phyloP scores from a whole-genome alignment of 2,888 invertebrate genomes.

The Ennomos quercinarius region DNA sequence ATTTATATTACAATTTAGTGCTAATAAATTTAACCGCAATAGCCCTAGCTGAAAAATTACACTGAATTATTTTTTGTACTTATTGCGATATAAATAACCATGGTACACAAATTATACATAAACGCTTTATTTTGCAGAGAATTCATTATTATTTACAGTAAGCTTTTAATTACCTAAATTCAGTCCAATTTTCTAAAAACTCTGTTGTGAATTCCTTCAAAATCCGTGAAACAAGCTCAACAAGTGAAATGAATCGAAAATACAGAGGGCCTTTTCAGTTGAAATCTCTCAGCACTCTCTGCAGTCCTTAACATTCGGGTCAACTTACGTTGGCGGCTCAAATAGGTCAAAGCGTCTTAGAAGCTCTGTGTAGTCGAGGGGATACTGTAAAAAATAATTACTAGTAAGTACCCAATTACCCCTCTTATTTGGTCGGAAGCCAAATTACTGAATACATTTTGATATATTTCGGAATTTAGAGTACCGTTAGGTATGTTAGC shows the following conservation, averaged over 20 bases:
- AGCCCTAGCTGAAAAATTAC: conserved; percentile 1
- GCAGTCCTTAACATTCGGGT: conserved; percentile 20
- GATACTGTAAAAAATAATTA: conserved; percentile 12
- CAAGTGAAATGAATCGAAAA: conserved; percentile 26
- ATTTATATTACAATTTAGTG: conserved; percentile 2
- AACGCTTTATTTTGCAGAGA: too few species aligned
- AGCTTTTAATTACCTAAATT: too few species aligned
- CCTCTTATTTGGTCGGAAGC: neutral
- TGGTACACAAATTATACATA: too few species aligned
- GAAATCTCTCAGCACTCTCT: conserved; percentile 8
- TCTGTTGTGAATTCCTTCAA: neutral
- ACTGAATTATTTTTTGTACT: too few species aligned
- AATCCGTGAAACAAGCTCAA: conserved; percentile 10
- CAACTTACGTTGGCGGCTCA: conserved; percentile 23
- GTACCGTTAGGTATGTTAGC: too few species aligned
- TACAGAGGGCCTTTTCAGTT: conserved; percentile 17
- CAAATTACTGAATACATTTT: too few species aligned
- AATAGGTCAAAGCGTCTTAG: conserved; percentile 36
- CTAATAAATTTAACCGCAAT: neutral
- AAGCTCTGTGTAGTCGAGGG: conserved; percentile 11
- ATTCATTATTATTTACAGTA: too few species aligned
- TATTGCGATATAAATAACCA: too few species aligned
- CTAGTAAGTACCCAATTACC: neutral
- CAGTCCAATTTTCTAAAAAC: too few species aligned
- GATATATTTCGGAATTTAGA: too few species aligned